Conservation (phyloP, 1,140 invertebrate species). For the roundworm (Caenorhabditis elegans) region WBcel235 BX284604.4:13741001-13741500, state of each 20-base stretch:
- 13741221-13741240: constrained; percentile 13
- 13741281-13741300: too few species aligned
- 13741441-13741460: background rate
- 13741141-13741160: too few species aligned
- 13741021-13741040: too few species aligned
- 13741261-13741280: too few species aligned
- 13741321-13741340: constrained; percentile 33
- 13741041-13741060: background rate
- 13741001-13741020: too few species aligned
- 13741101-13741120: background rate
- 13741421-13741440: background rate
- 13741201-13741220: constrained; percentile 8
- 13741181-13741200: background rate
- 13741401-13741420: constrained; percentile 1
- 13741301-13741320: background rate
- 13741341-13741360: constrained; percentile 13
- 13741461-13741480: too few species aligned
- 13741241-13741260: background rate
- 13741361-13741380: background rate
- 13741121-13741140: too few species aligned
- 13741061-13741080: background rate
- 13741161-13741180: constrained; percentile 25
- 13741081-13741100: background rate
- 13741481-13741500: background rate
- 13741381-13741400: background rate